Conservation (phyloP, 2,888 invertebrate species). For the Plagodis dolabraria region DNA sequence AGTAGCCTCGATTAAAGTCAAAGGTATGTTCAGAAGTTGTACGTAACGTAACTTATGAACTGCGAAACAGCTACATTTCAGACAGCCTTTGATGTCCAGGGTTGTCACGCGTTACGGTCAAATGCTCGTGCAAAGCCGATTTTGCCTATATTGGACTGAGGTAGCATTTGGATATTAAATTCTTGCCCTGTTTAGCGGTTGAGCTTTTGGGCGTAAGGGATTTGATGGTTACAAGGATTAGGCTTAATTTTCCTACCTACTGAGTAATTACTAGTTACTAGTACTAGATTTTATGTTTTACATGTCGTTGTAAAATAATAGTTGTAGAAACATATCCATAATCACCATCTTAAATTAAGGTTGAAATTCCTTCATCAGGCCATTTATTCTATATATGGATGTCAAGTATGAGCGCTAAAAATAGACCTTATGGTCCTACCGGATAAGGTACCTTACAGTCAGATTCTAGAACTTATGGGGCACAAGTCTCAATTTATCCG, state of each 20-base stretch:
- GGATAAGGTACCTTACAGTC: too few species aligned
- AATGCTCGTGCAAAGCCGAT: conserved; percentile 36
- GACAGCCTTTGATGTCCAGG: conserved; percentile 35
- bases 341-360: background rate
- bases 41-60: conserved; percentile 12
- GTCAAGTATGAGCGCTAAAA: too few species aligned
- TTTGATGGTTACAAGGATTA: conserved; percentile 3
- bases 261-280: background rate
- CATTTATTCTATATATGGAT: too few species aligned
- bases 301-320: too few species aligned
- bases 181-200: conserved; percentile 28
- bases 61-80: conserved; percentile 10
- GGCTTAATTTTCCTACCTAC: background rate
- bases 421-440: too few species aligned
- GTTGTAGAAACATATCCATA: too few species aligned
- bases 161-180: conserved; percentile 34
- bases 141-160: conserved; percentile 31
- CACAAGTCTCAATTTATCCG: too few species aligned
- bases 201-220: conserved; percentile 2
- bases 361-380: too few species aligned
- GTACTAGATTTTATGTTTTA: background rate
- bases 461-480: too few species aligned
- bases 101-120: conserved; percentile 37
- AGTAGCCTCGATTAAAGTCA: too few species aligned
- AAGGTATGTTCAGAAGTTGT: background rate